Evolutionary conservation across 2,888 invertebrate genomes (phyloP), one percentile per base, ranked within the genome.

Genomic region (Xestia sexstrigata): DNA sequence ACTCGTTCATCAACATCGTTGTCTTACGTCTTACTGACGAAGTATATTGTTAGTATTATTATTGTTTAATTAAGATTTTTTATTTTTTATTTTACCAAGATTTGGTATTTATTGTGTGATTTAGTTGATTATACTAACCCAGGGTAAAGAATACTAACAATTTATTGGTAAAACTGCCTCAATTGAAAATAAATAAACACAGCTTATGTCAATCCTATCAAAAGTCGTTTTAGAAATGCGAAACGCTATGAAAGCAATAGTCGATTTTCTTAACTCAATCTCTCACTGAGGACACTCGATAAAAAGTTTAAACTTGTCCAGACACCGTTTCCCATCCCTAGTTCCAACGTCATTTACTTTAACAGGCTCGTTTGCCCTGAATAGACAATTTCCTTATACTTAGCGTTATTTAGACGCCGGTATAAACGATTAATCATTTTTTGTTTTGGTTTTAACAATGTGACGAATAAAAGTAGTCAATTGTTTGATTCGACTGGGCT

Each of bases 351-450:
- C 87, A 80, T 83, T 87, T 86, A 83, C 76, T 85, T 87, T 83
- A 85, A 86, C 83, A 83, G 83, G 76, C 83, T 85, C 87, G 76
- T 86, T 86, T 85, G 45, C 79, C 85, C 79, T 70, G 85, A 86
- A 86, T 83, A 87, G 86, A 86, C 86, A 87, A 87, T 86, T 87
- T 86, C 87, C 86, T 80, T 85, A 72, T 77, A 87, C 84, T 87
- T 84, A 74, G 55, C 81, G 66, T 76, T 81, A 84, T 74, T 81
- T 86, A 81, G 78, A 76, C 30, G 66, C 47, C 75, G 42, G 71
- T 81, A 62, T 73, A 75, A 76, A 84, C 76, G 69, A 87, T 85
- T 84, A 78, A 84, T 87, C 75, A 84, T 87, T 87, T 83, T 84
- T 82, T 81, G 78, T 78, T 81, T 86, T 58, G 49, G 42, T 63